These are phyloP conservation scores for Varanus salvator DNA, from an alignment of 2,113 vertebrate species.

Conservation along the genomic window DNA sequence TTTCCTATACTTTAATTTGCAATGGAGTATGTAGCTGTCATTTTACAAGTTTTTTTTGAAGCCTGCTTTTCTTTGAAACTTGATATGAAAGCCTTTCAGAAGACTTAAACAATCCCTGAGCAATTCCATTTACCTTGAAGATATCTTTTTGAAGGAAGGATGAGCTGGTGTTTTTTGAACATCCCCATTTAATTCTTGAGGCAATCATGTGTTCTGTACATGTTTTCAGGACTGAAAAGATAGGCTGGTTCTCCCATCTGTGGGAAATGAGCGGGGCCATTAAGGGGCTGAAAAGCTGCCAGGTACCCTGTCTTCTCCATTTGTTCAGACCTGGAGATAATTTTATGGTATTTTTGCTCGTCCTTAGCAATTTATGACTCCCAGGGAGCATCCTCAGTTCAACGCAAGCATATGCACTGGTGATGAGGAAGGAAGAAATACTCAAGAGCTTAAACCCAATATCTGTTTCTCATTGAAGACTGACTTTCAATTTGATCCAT, in stretches of 20 bases:
- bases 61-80: neutral
- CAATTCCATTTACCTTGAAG: neutral
- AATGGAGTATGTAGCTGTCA: neutral
- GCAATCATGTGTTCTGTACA: neutral
- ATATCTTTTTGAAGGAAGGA: neutral
- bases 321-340: neutral
- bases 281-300: neutral
- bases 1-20: rapidly evolving
- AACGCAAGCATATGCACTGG: neutral
- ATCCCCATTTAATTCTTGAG: neutral
- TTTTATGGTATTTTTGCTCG: neutral
- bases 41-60: slow-evolving; percentile 4
- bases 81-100: neutral
- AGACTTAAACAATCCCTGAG: neutral
- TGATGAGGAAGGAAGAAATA: neutral
- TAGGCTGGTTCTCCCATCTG: neutral
- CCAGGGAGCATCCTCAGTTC: neutral
- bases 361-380: neutral
- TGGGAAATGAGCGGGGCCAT: neutral
- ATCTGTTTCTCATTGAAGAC: no score
- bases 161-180: neutral
- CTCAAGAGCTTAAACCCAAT: neutral
- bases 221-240: neutral
- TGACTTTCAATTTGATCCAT: neutral
- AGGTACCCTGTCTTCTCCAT: neutral